Conservation (phyloP, 2,888 invertebrate genomes). For the Thymelicus acteon region DNA sequence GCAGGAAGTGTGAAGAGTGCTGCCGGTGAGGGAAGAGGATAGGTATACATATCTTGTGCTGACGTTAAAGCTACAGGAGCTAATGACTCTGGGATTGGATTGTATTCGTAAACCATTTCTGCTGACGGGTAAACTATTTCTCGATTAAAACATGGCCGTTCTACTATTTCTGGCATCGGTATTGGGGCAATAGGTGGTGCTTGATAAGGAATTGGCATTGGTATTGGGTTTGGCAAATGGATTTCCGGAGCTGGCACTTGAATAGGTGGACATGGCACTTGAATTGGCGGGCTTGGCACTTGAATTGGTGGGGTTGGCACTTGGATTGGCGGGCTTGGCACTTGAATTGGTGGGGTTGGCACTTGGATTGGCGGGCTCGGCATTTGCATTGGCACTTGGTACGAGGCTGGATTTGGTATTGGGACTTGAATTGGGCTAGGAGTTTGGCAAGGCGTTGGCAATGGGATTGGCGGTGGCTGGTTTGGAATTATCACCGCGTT, state of each 20-base stretch:
- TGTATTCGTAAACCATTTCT: background rate
- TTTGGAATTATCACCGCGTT: background rate
- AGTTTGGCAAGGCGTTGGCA: background rate
- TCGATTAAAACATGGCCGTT: constrained; percentile 4
- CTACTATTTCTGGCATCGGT: constrained; percentile 7
- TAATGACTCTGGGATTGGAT: background rate
- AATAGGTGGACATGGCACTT: background rate
- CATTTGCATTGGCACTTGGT: constrained; percentile 10
- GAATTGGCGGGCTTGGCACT: background rate
- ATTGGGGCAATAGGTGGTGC: background rate
- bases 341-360: background rate
- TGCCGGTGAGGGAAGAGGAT: constrained; percentile 19
- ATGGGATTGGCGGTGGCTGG: background rate
- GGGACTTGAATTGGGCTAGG: background rate
- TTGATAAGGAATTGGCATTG: background rate
- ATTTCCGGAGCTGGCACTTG: background rate
- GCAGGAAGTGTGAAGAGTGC: constrained; percentile 6
- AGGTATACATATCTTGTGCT: constrained; percentile 13
- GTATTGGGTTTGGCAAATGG: background rate
- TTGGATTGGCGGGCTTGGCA: background rate
- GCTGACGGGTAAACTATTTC: background rate
- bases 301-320: background rate
- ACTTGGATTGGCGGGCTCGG: background rate
- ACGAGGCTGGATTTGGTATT: background rate
- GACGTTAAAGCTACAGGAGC: constrained; percentile 12